These are phyloP conservation scores for Brachycybe producta DNA, from an alignment of 2,888 invertebrate species.

Conservation along the genomic window DNA sequence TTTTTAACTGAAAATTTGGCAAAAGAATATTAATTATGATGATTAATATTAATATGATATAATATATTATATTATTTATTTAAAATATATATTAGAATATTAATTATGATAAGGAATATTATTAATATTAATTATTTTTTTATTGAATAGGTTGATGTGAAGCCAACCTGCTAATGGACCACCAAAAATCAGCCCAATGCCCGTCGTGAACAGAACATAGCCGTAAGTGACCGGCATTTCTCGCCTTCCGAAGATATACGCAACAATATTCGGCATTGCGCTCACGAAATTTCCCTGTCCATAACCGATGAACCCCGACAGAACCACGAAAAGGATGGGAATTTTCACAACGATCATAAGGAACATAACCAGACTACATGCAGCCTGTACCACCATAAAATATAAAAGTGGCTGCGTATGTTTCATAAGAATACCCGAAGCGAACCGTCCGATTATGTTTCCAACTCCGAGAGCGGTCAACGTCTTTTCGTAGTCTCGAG, in stretches of 20 bases:
- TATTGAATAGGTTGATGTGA: no score
- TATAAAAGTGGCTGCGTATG: neutral
- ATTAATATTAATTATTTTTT: no score
- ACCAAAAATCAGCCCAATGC: conserved; percentile 2
- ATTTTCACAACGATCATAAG: neutral
- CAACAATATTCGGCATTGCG: neutral
- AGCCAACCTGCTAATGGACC: conserved; percentile 5
- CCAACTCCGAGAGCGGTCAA: conserved; percentile 7
- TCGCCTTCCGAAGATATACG: neutral
- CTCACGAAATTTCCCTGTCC: conserved; percentile 1
- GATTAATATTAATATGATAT: no score
- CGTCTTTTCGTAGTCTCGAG: neutral
- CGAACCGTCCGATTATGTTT: conserved; percentile 6
- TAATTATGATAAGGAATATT: no score
- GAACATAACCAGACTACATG: neutral
- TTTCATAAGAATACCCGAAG: neutral
- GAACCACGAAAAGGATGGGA: conserved; percentile 1
- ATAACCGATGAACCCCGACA: conserved; percentile 1
- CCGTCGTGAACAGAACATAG: conserved; percentile 1
- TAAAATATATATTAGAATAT: no score
- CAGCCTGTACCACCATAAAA: neutral
- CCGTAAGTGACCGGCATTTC: conserved; percentile 1
- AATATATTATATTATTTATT: no score
- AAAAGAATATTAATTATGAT: no score
- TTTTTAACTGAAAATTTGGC: no score